Conservation (phyloP, 1,140 invertebrate species). For the Drosophila ficusphila region DNA sequence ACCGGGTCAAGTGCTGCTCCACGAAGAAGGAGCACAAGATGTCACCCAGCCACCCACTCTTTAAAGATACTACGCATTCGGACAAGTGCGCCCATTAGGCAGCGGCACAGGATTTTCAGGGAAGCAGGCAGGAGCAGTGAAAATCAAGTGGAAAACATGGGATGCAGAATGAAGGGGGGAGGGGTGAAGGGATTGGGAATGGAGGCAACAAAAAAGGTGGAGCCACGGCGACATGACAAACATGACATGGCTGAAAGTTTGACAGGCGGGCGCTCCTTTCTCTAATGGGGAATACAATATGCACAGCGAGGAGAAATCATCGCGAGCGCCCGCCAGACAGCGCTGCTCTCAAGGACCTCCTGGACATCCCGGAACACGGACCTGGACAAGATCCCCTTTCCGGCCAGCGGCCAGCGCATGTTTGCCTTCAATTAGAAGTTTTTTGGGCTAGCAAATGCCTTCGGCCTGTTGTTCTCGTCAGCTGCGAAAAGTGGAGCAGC, state of each 20-base stretch:
- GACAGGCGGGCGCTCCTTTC: conserved; percentile 42
- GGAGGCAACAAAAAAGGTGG: neutral
- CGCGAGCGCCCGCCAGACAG: conserved; percentile 19
- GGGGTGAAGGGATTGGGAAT: too few species aligned
- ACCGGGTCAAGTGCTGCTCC: conserved; percentile 69
- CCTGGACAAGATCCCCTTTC: conserved; percentile 1
- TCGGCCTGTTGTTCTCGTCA: conserved; percentile 54
- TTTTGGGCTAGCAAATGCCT: conserved; percentile 33
- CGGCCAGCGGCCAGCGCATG: conserved; percentile 35
- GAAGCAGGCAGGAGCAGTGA: conserved; percentile 10
- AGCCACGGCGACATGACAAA: conserved; percentile 38
- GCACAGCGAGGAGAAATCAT: conserved; percentile 22
- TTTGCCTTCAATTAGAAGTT: conserved; percentile 82
- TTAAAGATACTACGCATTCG: too few species aligned
- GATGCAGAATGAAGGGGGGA: neutral
- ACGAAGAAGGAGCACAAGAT: conserved; percentile 37
- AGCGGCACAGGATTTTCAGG: conserved; percentile 49
- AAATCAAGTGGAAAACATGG: conserved; percentile 45
- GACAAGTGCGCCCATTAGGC: conserved; percentile 74
- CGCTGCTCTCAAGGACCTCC: neutral
- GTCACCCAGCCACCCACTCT: conserved; percentile 2
- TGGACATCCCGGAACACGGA: conserved; percentile 4
- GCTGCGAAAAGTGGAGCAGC: conserved; percentile 35
- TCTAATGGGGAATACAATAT: conserved; percentile 28
- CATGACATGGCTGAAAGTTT: conserved; percentile 56